Evolutionary conservation across 2,888 invertebrate genomes (phyloP).

Genomic region (Scrobipalpa atriplicella): DNA sequence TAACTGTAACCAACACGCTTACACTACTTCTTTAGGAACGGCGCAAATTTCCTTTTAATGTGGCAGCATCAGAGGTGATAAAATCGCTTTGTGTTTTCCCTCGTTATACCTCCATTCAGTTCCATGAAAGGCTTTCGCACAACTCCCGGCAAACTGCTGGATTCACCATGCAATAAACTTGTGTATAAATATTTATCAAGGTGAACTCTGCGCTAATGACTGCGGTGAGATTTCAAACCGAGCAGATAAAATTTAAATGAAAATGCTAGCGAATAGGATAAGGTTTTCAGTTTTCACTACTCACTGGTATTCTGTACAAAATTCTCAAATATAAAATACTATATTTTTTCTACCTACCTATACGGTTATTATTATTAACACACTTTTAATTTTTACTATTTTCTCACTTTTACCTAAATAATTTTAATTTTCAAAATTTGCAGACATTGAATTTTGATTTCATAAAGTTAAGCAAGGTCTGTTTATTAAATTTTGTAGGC

Average conservation of each 20-base stretch:
- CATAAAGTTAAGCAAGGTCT: too few relatives aligned
- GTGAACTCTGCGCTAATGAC: constrained; percentile 16
- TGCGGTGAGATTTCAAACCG: constrained; percentile 9
- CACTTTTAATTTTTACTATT: too few relatives aligned
- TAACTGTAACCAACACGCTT: constrained; percentile 10
- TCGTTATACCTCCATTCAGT: constrained; percentile 50
- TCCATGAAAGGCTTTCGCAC: constrained; percentile 39
- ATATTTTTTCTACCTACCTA: too few relatives aligned
- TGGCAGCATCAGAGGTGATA: constrained; percentile 41
- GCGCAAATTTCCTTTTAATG: constrained; percentile 56
- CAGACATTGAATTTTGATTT: too few relatives aligned
- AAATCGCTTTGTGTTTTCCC: constrained; percentile 47
- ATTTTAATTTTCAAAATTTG: too few relatives aligned
- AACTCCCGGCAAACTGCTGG: constrained; percentile 14
- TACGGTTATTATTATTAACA: too few relatives aligned
- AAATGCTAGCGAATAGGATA: not conserved
- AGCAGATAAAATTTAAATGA: not conserved
- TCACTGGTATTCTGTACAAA: too few relatives aligned
- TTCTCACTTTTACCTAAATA: too few relatives aligned
- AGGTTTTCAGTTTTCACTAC: too few relatives aligned
- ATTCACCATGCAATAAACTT: constrained; percentile 24
- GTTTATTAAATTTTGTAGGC: too few relatives aligned
- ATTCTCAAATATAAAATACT: too few relatives aligned
- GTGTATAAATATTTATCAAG: constrained; percentile 24
- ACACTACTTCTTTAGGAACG: constrained; percentile 41